Evolutionary conservation across 2,888 invertebrate genomes (phyloP), one percentile per base, ranked within the genome.

Genomic region (Diarsia dahlii): DNA sequence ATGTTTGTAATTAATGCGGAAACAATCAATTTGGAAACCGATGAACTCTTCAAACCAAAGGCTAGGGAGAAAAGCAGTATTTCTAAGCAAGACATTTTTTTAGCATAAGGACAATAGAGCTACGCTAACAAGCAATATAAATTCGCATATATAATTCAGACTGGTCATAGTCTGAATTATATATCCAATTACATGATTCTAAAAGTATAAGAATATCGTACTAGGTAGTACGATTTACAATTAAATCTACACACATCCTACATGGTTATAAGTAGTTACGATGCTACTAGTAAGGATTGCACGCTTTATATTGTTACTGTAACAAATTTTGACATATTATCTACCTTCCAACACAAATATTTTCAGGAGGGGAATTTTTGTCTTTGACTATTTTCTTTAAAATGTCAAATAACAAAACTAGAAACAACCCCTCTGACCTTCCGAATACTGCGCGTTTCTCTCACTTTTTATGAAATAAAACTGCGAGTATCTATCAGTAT

Each of bases 381-480:
- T 28, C 9, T 20, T 34, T 39, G 20, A 6, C 34, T 9, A 56
- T 9, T 56, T 23, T n/a, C 9, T 23, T 76, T 20, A 15, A 63
- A 76, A 54, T 56, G 9, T 20, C 23, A 39, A 76, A 46, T 34
- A 46, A 52, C 54, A 23, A 46, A 76, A 56, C 9, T 48, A 9
- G 34, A 46, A 15, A 4, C 6, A n/a, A 23, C 34, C 54, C 23
- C 23, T 15, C 62, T 63, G 2, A 46, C 62, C n/a, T 65, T 77
- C 13, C n/a, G 13, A 45, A n/a, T 28, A 77, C n/a, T 45, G 28
- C 13, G 52, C 34, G n/a, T 23, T 52, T 15, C 34, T 13, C 2
- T 48, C 15, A n/a, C 10, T 66, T 77, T 77, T 65, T 77, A 23
- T 58, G 18, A n/a, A 39, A 50, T 13, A 45, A 64, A 64, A 54